Base-by-base conservation (phyloP, 2,113 vertebrate species). In the Aythya baeri region DNA sequence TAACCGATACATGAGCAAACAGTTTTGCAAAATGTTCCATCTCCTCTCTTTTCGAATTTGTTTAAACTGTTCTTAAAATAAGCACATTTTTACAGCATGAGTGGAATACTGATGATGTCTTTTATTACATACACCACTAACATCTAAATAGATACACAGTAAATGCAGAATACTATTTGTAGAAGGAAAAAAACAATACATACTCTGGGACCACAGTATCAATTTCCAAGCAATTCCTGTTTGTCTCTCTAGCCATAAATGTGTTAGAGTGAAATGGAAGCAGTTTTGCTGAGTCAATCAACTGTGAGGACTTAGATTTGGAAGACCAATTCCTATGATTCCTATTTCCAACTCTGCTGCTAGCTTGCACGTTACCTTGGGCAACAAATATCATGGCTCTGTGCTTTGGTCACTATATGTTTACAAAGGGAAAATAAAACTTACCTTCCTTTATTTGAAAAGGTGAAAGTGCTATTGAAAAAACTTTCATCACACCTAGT, bases 141-240 rank as follows among this genome's bases (percentile, higher is more conserved):
- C 55, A 88, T 58, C 54, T 86, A 83, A 93, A 74, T 62, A 96
- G 91, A 89, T 77, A 86, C 66, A 75, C 55, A 76, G 34, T 65
- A 83, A 36, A 72, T 94, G 76, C 3, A 23, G 41, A n/a, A 68
- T 38, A 22, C 58, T 93, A 73, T 66, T 55, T 80, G 49, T 44
- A 85, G 49, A 88, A 86, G 13, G 49, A 59, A 72, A 94, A 94
- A 68, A 80, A 61, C 26, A 44, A 57, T 14, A 29, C 25, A 23
- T 58, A 44, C 14, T 79, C 58, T 85, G 63, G 50, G 67, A 95
- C 91, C 32, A 89, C 32, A n/a, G 14, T 25, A 66, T 46, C 41
- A 29, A 70, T 72, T 76, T 89, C 78, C 14, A 52, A 58, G 50
- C 38, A 87, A 44, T 44, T 74, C 89, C 83, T 72, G n/a, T 58